A percentile compares a stretch with the other conserved stretches of the same genome.
These are phyloP conservation scores for Irena cyanogastra DNA, from an alignment of 2,113 vertebrate species.

Conservation along the genomic window DNA sequence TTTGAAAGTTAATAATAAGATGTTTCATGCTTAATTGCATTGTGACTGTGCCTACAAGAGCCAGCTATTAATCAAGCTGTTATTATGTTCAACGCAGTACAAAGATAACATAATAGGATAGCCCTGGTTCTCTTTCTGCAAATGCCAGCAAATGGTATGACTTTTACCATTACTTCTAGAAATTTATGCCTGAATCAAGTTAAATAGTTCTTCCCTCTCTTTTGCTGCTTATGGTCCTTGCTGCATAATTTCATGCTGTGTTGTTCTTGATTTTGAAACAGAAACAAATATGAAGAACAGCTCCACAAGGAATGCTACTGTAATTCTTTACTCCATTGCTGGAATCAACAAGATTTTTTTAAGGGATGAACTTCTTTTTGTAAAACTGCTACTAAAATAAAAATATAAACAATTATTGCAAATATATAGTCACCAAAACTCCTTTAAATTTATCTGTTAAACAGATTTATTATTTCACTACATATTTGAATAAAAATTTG, in stretches of 20 bases:
- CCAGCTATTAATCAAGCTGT: neutral
- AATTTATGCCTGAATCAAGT: neutral
- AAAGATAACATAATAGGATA: neutral
- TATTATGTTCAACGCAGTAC: neutral
- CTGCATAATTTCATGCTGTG: slow-evolving; percentile 1
- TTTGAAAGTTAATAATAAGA: neutral
- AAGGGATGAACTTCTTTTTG: slow-evolving; percentile 28
- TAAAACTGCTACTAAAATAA: slow-evolving; percentile 68
- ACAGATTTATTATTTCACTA: slow-evolving; percentile 74
- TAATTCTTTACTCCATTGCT: neutral
- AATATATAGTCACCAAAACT: slow-evolving; percentile 65
- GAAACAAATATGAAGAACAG: neutral
- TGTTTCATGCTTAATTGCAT: neutral
- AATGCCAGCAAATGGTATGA: neutral
- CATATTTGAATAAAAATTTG: slow-evolving; percentile 66
- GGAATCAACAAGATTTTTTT: slow-evolving; percentile 25
- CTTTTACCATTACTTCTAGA: neutral
- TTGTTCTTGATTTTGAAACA: neutral
- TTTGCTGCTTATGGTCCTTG: neutral
- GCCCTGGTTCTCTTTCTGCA: neutral
- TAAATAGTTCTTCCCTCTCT: neutral
- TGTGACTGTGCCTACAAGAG: neutral
- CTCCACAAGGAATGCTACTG: neutral
- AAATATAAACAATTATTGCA: slow-evolving; percentile 74
- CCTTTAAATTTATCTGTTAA: slow-evolving; percentile 69